Conservation (phyloP, 2,113 vertebrate genomes). For the Dicaeum eximium region DNA sequence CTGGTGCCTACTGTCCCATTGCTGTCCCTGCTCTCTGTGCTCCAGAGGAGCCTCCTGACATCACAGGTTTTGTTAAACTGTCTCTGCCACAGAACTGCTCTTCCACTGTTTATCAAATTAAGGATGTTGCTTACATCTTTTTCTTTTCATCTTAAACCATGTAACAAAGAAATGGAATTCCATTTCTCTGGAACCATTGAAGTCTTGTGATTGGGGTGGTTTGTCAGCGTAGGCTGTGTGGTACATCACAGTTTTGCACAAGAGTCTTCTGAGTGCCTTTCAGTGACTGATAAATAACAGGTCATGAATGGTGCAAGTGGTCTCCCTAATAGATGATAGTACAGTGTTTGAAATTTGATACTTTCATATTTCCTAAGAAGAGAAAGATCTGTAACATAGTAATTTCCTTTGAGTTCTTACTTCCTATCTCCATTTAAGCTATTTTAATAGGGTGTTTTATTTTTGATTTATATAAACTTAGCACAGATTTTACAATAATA, state of each 20-base stretch:
- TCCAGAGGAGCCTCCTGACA: not conserved
- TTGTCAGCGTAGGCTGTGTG: not conserved
- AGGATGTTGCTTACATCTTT: not conserved
- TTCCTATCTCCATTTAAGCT: not conserved
- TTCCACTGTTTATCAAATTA: not conserved
- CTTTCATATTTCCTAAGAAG: not conserved
- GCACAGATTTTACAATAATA: not conserved
- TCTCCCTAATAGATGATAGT: not conserved
- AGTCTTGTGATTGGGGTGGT: not conserved
- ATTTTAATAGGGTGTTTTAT: not conserved
- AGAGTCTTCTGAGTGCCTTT: not conserved
- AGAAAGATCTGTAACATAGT: not conserved
- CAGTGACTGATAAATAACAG: not conserved
- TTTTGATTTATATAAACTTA: not conserved
- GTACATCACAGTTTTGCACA: not conserved
- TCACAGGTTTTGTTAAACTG: not conserved
- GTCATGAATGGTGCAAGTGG: not conserved
- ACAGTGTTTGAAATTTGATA: not conserved
- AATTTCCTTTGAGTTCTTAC: not conserved
- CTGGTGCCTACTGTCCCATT: not conserved
- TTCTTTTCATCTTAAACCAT: not conserved
- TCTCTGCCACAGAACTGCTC: not conserved
- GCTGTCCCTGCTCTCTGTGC: not conserved
- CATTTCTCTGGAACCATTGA: not conserved
- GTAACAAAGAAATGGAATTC: not conserved